Conservation (phyloP, 2,797 vertebrate genomes). For the Danio aesculapii region DNA sequence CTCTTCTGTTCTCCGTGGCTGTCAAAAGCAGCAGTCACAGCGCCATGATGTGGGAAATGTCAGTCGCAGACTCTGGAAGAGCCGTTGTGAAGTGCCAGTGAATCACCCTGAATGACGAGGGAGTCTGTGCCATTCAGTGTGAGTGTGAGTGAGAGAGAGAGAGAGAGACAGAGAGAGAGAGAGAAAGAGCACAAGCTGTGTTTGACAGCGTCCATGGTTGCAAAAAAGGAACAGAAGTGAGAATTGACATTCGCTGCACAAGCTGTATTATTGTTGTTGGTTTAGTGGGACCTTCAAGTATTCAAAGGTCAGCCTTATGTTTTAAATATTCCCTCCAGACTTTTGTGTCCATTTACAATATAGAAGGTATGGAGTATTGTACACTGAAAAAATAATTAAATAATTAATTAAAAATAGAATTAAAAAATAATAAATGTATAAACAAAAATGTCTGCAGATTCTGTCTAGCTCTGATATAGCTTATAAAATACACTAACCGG, state of each 20-base stretch:
- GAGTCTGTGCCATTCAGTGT: not conserved
- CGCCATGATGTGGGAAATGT: slow-evolving; percentile 44
- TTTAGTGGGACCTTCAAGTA: slow-evolving; percentile 1
- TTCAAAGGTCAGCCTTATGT: not conserved
- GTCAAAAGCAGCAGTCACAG: slow-evolving; percentile 29
- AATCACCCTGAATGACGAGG: slow-evolving; percentile 23
- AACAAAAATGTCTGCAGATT: too few species aligned
- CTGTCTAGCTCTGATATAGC: not conserved
- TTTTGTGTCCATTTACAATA: too few species aligned
- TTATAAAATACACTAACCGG: too few species aligned
- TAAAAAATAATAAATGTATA: too few species aligned
- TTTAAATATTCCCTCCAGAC: not conserved
- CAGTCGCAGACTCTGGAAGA: slow-evolving; percentile 30
- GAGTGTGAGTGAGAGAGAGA: slow-evolving; percentile 5
- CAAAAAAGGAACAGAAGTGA: not conserved
- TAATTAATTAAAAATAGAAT: too few species aligned
- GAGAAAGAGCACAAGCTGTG: slow-evolving; percentile 4
- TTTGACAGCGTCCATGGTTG: slow-evolving; percentile 11
- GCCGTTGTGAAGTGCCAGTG: slow-evolving; percentile 1
- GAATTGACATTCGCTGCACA: slow-evolving; percentile 13
- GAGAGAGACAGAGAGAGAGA: too few species aligned
- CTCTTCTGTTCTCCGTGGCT: slow-evolving; percentile 8
- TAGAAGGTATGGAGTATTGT: too few species aligned
- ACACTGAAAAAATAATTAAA: too few species aligned
- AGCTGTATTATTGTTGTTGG: not conserved